Evolutionary conservation across 2,113 vertebrate genomes (phyloP).

Genomic region (Anas platyrhynchos): DNA sequence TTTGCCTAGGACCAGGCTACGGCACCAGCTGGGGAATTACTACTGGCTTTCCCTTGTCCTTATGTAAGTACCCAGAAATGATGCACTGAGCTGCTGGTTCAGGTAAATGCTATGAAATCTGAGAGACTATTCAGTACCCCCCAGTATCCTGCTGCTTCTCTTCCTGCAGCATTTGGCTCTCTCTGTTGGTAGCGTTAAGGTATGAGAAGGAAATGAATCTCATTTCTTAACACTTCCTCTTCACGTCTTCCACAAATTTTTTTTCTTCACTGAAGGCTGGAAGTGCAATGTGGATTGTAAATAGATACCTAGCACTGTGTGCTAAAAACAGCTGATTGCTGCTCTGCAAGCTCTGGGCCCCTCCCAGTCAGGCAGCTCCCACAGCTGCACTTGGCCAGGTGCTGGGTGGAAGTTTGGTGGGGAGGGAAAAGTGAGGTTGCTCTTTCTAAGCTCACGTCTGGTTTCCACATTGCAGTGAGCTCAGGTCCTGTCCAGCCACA

Average conservation of each 20-base stretch:
- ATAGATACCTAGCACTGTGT: neutral
- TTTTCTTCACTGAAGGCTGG: neutral
- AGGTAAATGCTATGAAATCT: neutral
- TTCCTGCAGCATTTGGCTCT: neutral
- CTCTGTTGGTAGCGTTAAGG: neutral
- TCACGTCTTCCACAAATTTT: no score
- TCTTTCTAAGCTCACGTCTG: neutral
- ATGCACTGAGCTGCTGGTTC: neutral
- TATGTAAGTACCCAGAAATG: neutral
- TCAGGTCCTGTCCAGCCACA: neutral
- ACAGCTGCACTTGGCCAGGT: neutral
- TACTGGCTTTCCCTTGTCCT: neutral
- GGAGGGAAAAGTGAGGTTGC: neutral
- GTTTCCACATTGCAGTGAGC: no score
- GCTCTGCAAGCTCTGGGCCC: neutral
- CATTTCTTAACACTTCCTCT: neutral
- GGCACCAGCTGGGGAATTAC: neutral
- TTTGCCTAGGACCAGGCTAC: neutral
- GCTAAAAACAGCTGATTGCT: neutral
- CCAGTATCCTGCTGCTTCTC: neutral
- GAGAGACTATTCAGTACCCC: neutral
- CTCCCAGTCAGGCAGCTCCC: neutral
- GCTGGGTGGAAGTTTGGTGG: no score
- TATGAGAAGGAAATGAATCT: neutral
- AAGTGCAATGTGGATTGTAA: neutral